These are phyloP conservation scores for Drosophila micromelanica DNA, from an alignment of 1,140 invertebrate genomes.

Conservation along the genomic window DNA sequence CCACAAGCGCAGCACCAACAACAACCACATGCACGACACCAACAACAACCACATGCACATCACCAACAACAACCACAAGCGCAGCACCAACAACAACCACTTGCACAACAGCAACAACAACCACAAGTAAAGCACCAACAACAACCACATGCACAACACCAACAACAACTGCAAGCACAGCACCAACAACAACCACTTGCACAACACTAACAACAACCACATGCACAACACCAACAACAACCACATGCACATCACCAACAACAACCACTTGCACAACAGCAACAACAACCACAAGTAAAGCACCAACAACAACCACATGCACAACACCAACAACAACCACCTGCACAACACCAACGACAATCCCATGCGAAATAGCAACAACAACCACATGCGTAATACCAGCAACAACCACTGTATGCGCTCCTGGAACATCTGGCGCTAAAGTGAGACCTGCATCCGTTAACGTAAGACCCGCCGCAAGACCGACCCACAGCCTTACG, in stretches of 20 bases:
- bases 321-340: slow-evolving; percentile 41
- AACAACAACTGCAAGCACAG: slow-evolving; percentile 31
- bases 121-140: too few species aligned
- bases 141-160: slow-evolving; percentile 30
- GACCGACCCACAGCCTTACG: slow-evolving; percentile 6
- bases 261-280: slow-evolving; percentile 14
- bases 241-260: neutral
- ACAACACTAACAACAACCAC: slow-evolving; percentile 16
- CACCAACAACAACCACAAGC: slow-evolving; percentile 18
- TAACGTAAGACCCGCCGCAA: slow-evolving; percentile 18
- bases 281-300: slow-evolving; percentile 25
- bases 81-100: slow-evolving; percentile 5
- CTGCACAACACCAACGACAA: slow-evolving; percentile 1
- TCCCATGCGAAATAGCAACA: slow-evolving; percentile 16
- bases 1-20: neutral
- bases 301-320: slow-evolving; percentile 20
- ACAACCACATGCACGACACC: slow-evolving; percentile 6
- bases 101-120: too few species aligned
- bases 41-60: neutral
- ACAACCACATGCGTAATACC: neutral
- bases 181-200: neutral
- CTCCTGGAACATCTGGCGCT: neutral
- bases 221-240: slow-evolving; percentile 14
- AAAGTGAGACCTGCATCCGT: slow-evolving; percentile 6
- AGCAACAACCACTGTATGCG: slow-evolving; percentile 22